phyloP scores from a whole-genome alignment of 2,888 invertebrate genomes.

The Barypeithes pellucidus region DNA sequence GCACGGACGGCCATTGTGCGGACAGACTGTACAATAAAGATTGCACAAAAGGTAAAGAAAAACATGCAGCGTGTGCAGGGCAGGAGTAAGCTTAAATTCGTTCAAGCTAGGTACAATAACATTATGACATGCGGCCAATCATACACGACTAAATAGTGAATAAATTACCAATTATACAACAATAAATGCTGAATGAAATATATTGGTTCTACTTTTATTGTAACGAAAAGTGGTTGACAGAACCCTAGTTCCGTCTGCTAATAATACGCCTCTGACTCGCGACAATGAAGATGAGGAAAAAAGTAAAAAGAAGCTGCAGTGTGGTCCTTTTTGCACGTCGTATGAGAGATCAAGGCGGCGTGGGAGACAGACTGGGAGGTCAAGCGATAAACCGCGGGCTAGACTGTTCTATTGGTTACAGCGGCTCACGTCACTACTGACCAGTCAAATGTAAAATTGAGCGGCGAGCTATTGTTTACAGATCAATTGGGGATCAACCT shows the following conservation, averaged over 20 bases:
- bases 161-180: too few species aligned
- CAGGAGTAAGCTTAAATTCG: too few species aligned
- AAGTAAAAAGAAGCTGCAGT: constrained; percentile 46
- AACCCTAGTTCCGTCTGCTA: too few species aligned
- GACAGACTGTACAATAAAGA: constrained; percentile 52
- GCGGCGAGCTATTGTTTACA: too few species aligned
- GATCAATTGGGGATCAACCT: too few species aligned
- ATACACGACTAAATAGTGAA: too few species aligned
- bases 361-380: constrained; percentile 66
- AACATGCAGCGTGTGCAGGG: constrained; percentile 40
- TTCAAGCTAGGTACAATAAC: too few species aligned
- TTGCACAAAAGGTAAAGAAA: constrained; percentile 42
- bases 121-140: too few species aligned
- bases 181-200: too few species aligned
- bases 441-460: too few species aligned
- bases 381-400: constrained; percentile 61
- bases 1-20: constrained; percentile 48
- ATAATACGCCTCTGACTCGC: constrained; percentile 12
- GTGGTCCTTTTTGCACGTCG: constrained; percentile 44
- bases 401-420: constrained; percentile 52
- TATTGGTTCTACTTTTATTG: too few species aligned
- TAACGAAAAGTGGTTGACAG: too few species aligned
- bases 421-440: constrained; percentile 48
- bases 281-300: constrained; percentile 49
- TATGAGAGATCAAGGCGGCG: constrained; percentile 57